These are phyloP conservation scores for Chiloscyllium punctatum DNA, from an alignment of 2,797 vertebrate genomes.

Conservation along the genomic window DNA sequence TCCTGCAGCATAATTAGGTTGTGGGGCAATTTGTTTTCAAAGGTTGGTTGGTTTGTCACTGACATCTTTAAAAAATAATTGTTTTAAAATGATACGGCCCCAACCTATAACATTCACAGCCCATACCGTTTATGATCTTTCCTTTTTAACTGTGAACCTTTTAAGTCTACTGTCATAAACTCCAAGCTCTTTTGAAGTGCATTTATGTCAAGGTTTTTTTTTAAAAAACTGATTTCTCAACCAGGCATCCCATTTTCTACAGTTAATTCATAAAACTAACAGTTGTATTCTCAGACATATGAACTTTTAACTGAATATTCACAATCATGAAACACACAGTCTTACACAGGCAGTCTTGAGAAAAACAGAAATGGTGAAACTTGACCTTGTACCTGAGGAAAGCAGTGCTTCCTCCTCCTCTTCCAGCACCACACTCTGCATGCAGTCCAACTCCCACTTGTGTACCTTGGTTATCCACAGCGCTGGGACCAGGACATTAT, in stretches of 20 bases:
- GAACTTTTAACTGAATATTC: neutral
- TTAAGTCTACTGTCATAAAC: neutral
- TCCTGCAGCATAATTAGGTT: no score
- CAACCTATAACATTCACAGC: no score
- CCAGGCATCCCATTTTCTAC: neutral
- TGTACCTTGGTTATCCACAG: conserved; percentile 62
- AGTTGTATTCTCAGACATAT: neutral
- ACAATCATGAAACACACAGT: neutral
- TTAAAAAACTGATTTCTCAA: neutral
- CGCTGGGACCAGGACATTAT: conserved; percentile 55
- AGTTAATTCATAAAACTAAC: neutral
- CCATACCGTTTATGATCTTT: neutral
- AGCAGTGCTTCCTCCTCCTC: conserved; percentile 45
- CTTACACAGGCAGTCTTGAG: neutral
- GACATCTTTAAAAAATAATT: no score
- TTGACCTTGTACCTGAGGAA: conserved; percentile 47
- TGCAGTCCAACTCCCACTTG: conserved; percentile 64
- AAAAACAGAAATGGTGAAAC: conserved; percentile 36
- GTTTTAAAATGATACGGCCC: no score
- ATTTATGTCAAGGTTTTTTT: neutral
- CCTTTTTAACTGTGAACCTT: neutral
- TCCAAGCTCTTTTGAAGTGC: neutral
- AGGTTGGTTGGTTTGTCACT: no score
- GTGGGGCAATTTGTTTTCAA: no score
- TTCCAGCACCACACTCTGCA: conserved; percentile 59